Percentiles rank a stretch among this genome's conserved stretches.
phyloP scores from a whole-genome alignment of 2,888 invertebrate species.

The Orthosia gothica region DNA sequence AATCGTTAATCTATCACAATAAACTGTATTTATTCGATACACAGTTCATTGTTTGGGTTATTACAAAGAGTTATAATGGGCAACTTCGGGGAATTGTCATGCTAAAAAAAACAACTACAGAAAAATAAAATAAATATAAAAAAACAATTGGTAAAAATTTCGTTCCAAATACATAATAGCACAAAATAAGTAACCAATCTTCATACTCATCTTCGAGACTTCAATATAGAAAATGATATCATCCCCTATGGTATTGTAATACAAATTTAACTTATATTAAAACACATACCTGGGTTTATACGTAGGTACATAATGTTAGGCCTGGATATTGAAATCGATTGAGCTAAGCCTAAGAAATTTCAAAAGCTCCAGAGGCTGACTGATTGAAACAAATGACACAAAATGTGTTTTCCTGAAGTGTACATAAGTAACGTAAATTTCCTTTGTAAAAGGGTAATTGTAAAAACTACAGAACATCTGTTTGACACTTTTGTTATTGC shows the following conservation, averaged over 20 bases:
- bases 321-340: constrained; percentile 14
- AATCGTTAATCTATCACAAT: too few relatives aligned
- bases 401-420: background rate
- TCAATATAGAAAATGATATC: too few relatives aligned
- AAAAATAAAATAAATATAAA: too few relatives aligned
- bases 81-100: too few relatives aligned
- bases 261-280: constrained; percentile 24
- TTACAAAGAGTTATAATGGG: too few relatives aligned
- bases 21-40: too few relatives aligned
- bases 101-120: too few relatives aligned
- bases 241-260: constrained; percentile 31
- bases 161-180: too few relatives aligned
- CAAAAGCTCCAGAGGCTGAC: background rate
- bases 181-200: too few relatives aligned
- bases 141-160: too few relatives aligned
- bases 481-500: background rate
- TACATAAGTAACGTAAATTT: background rate
- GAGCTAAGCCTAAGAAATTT: background rate
- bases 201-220: too few relatives aligned
- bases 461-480: background rate
- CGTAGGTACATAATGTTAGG: background rate
- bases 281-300: background rate
- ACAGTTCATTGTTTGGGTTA: too few relatives aligned
- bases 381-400: constrained; percentile 1
- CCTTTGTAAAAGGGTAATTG: background rate